These are phyloP conservation scores for Actinemys pallida DNA, from an alignment of 2,113 vertebrate genomes.

Conservation along the genomic window DNA sequence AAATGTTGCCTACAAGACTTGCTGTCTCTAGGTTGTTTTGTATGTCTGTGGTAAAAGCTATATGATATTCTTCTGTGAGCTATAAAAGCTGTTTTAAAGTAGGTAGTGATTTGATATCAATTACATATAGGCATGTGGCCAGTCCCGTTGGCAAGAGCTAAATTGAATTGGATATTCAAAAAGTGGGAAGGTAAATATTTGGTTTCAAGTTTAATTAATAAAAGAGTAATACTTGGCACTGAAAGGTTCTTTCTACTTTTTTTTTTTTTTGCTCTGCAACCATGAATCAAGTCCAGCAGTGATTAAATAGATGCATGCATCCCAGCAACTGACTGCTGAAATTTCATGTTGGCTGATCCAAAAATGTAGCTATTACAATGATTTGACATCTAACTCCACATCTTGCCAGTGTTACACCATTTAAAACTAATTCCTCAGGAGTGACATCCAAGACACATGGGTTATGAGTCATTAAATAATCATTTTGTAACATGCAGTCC, in stretches of 20 bases:
- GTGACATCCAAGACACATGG: constrained; percentile 39
- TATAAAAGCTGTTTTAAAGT: background rate
- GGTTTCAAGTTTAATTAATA: constrained; percentile 51
- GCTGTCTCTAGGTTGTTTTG: background rate
- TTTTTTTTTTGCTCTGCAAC: background rate
- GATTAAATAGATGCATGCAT: background rate
- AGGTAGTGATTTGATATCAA: background rate
- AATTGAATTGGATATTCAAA: constrained; percentile 22
- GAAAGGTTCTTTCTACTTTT: background rate
- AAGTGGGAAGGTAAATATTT: constrained; percentile 37
- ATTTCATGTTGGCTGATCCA: constrained; percentile 6
- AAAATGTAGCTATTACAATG: background rate
- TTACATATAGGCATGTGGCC: background rate
- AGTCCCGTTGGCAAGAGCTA: background rate
- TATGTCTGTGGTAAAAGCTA: background rate
- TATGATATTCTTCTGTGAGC: background rate
- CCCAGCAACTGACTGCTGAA: constrained; percentile 26
- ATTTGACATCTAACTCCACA: constrained; percentile 45
- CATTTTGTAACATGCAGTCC: constrained; percentile 34
- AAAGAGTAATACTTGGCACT: constrained; percentile 38
- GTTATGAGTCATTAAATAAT: constrained; percentile 67
- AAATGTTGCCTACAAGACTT: background rate
- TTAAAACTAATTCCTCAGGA: constrained; percentile 57
- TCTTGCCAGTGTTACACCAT: constrained; percentile 38
- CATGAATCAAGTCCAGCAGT: constrained; percentile 23